These are phyloP conservation scores for Drepana falcataria DNA, from an alignment of 2,888 invertebrate species.

Conservation along the genomic window DNA sequence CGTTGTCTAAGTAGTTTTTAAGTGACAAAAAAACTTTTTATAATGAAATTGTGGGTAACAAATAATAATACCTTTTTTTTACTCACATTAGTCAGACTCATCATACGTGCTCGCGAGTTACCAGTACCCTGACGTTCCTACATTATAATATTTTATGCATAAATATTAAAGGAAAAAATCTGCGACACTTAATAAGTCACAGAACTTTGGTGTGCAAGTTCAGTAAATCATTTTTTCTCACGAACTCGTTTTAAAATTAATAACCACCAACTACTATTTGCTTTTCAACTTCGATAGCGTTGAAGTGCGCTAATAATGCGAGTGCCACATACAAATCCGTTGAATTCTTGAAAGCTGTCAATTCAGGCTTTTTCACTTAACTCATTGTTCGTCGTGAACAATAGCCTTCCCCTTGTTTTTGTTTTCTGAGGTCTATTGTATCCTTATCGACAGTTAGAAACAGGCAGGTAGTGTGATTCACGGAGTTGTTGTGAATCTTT, in stretches of 20 bases:
- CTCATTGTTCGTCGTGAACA: constrained; percentile 56
- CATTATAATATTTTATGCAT: too few species aligned
- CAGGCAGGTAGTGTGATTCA: constrained; percentile 25
- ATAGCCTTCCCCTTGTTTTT: constrained; percentile 54
- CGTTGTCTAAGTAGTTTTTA: too few species aligned
- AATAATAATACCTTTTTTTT: too few species aligned
- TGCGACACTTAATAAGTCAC: too few species aligned
- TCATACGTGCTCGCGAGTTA: too few species aligned
- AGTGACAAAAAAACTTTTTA: too few species aligned
- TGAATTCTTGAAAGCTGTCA: constrained; percentile 37
- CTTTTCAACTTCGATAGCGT: background rate
- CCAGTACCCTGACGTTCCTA: too few species aligned
- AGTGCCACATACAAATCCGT: constrained; percentile 25
- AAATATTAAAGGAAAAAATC: too few species aligned
- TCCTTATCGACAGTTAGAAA: constrained; percentile 45
- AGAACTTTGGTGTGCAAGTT: too few species aligned
- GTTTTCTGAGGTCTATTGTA: constrained; percentile 50
- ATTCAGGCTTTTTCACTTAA: constrained; percentile 55
- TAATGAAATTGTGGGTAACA: too few species aligned
- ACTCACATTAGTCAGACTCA: too few species aligned
- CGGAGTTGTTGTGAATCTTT: constrained; percentile 20
- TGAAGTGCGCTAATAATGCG: background rate
- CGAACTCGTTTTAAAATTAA: background rate
- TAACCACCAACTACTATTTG: background rate
- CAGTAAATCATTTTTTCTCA: too few species aligned